Evolutionary conservation across 2,797 vertebrate species (phyloP), one percentile per base, ranked within the genome.

Genomic region (Zenarchopterus dispar): DNA sequence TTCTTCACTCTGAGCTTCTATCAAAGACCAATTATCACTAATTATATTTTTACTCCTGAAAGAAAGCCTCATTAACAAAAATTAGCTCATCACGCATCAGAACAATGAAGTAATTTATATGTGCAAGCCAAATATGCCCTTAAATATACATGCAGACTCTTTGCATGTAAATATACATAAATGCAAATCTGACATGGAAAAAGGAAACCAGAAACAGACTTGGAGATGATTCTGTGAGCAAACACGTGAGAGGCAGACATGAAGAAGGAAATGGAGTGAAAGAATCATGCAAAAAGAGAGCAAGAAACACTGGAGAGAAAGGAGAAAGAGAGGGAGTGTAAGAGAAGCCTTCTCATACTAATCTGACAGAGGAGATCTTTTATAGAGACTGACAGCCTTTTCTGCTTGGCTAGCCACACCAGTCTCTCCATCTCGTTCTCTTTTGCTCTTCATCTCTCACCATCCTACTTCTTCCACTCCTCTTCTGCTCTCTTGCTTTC

Each of bases 321-420:
- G 63, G 63, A 67, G 64, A 66, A 54, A 69, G 55, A 77, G 69
- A 77, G 61, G 73, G 73, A 71, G 73, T 51, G 75, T 65, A 73
- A 43, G 56, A 82, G 82, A 77, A 82, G 75, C 70, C 73, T 73
- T 85, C 86, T 89, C 84, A 87, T 85, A 87, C 88, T 90, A 88
- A 85, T 87, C 84, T 88, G 90, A 91, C 90, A 87, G 87, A 92
- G 88, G 85, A 84, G 87, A 88, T 88, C 70, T 86, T 88, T 91
- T 91, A 91, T 91, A 80, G 85, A 86, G 80, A 85, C 86, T 91
- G 90, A 90, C 90, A 88, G 84, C 69, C 83, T 83, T 86, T 90
- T 91, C 89, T 82, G 87, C 87, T 88, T 81, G 87, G 86, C 88
- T 88, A 54, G 89, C 75, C 86, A 86, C 82, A 84, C 88, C 87